A percentile compares a stretch with the other conserved stretches of the same genome.
phyloP scores from a whole-genome alignment of 2,888 invertebrate species.

The Sesia bembeciformis region DNA sequence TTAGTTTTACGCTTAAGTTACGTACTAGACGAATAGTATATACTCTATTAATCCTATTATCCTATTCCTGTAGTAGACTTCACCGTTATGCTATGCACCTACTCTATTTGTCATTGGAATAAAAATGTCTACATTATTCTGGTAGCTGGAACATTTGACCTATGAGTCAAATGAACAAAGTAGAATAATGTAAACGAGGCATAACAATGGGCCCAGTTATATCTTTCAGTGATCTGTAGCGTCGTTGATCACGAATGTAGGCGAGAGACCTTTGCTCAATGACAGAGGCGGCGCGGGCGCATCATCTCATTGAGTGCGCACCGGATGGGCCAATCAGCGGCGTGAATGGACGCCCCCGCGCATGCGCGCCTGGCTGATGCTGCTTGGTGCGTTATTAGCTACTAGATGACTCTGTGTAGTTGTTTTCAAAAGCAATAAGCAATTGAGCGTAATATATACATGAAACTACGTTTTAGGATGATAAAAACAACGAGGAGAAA shows the following conservation, averaged over 20 bases:
- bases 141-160: no score
- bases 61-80: no score
- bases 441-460: neutral
- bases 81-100: no score
- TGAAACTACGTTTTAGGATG: neutral
- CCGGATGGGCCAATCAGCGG: conserved; percentile 73
- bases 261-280: conserved; percentile 71
- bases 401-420: conserved; percentile 59
- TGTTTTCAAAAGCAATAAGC: conserved; percentile 25
- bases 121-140: no score
- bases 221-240: conserved; percentile 33
- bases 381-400: conserved; percentile 54
- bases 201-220: conserved; percentile 1
- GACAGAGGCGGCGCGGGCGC: conserved; percentile 60
- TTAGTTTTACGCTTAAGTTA: no score
- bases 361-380: conserved; percentile 27
- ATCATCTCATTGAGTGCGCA: conserved; percentile 72
- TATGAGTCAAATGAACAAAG: no score
- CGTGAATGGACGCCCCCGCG: conserved; percentile 73
- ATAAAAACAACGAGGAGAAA: no score
- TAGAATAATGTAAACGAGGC: no score
- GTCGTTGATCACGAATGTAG: conserved; percentile 57
- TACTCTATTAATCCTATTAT: no score
- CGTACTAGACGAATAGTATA: no score
- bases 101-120: no score